These are phyloP conservation scores for Helostoma temminkii DNA, from an alignment of 2,797 vertebrate genomes.

Conservation along the genomic window DNA sequence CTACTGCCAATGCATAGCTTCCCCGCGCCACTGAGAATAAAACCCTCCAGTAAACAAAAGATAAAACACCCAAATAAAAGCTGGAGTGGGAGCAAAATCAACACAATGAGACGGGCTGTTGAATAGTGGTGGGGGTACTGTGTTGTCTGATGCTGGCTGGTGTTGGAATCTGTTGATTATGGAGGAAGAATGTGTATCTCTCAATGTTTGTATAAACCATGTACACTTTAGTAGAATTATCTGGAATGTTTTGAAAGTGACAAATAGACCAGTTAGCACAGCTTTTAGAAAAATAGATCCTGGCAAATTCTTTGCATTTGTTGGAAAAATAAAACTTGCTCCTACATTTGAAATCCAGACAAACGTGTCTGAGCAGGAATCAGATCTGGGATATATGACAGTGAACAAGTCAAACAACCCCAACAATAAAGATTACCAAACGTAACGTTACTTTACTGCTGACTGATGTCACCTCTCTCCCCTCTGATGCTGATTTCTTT, in stretches of 20 bases:
- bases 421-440: too few species aligned
- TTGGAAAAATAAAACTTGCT: conserved; percentile 3
- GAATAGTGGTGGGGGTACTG: conserved; percentile 36
- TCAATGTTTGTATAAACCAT: conserved; percentile 16
- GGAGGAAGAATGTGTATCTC: conserved; percentile 18
- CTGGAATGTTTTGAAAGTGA: conserved; percentile 38
- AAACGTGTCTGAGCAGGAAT: too few species aligned
- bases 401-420: too few species aligned
- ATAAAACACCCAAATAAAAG: conserved; percentile 71
- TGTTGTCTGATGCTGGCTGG: conserved; percentile 53
- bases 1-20: conserved; percentile 74
- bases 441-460: too few species aligned
- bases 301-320: not conserved
- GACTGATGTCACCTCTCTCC: too few species aligned
- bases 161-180: conserved; percentile 54
- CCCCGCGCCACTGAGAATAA: conserved; percentile 64
- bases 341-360: too few species aligned
- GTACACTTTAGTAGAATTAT: conserved; percentile 21
- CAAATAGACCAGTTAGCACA: conserved; percentile 18
- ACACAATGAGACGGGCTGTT: conserved; percentile 69
- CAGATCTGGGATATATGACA: too few species aligned
- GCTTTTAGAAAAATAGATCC: conserved; percentile 7
- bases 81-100: conserved; percentile 67
- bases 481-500: too few species aligned
- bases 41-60: conserved; percentile 77